Base-by-base conservation (phyloP, 2,113 vertebrate species). In the Zosterops pallidus region DNA sequence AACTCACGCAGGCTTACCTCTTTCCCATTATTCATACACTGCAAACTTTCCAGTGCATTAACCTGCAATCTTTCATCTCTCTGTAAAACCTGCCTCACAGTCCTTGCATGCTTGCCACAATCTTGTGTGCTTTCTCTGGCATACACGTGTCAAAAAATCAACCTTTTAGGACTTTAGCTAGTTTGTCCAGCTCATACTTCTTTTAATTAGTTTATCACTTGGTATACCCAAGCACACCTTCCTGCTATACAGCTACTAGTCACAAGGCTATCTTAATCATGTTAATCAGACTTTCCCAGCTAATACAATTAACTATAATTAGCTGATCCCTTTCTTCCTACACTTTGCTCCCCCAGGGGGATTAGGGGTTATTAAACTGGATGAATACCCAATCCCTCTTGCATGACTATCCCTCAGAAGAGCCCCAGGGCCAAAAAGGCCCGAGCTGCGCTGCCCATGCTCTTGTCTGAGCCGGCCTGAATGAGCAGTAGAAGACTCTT, bases 271-370 rank as follows among this genome's bases (percentile, higher is more conserved):
- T 95, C 95, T 92, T 95, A 92, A 96, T 88, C 91, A 91, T 72
- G 76, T 83, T 92, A 94, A 95, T 79, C 64, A 93, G 57, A 78
- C 82, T 89, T 25, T 79, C 53, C n/a, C 84, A 86, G 50, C 52
- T 96, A 94, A 94, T 89, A 91, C 75, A 92, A 91, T 96, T 92
- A 95, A 74, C 72, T 85, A 81, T 95, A 94, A 93, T 95, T 95
- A 95, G 42, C 63, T 89, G 63, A 83, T 93, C 74, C 53, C 68
- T 90, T 95, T 94, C 74, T 9, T 93, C 47, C 63, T 71, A 75
- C 81, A 47, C 39, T 96, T 41, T 57, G 63, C 37, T 67, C 11
- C 55, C 63, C 47, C 80, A 50, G 60, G 75, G 71, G 87, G 64
- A 67, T 95, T 92, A 91, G 41, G 50, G 91, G 47, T 90, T 90